Evolutionary conservation across 2,113 vertebrate species (phyloP).

Genomic region (Phalacrocorax aristotelis): DNA sequence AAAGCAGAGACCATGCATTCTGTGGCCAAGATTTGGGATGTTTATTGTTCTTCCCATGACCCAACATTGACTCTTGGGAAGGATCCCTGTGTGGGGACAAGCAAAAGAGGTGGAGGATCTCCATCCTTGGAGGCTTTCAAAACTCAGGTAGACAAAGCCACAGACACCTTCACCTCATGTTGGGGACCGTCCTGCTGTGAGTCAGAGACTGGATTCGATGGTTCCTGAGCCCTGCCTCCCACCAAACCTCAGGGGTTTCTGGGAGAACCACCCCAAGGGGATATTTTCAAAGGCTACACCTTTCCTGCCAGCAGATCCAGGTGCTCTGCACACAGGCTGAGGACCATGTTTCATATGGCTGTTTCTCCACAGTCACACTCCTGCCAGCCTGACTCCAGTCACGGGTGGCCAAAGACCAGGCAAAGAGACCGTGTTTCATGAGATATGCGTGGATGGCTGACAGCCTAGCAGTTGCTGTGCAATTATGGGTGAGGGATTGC

Average conservation of each 20-base stretch:
- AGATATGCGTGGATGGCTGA: fast-evolving
- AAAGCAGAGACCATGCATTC: background rate
- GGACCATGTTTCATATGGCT: background rate
- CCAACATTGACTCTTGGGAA: background rate
- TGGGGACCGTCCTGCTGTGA: background rate
- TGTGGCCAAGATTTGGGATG: background rate
- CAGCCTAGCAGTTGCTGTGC: fast-evolving
- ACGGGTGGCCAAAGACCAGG: background rate
- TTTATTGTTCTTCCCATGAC: background rate
- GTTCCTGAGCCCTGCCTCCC: background rate
- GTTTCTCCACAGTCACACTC: background rate
- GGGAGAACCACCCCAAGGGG: background rate
- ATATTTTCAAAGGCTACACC: background rate
- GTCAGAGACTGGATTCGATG: background rate
- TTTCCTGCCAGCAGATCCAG: background rate
- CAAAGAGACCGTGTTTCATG: fast-evolving
- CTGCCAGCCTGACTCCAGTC: background rate
- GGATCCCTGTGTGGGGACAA: background rate
- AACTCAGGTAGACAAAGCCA: background rate
- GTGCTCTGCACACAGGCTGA: background rate
- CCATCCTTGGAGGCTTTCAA: background rate
- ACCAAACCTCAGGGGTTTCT: background rate
- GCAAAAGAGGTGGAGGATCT: background rate
- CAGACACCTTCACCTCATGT: background rate
- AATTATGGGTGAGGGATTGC: fast-evolving